These are phyloP conservation scores for Stegodyphus dumicola DNA, from an alignment of 1,140 invertebrate genomes.

Conservation along the genomic window DNA sequence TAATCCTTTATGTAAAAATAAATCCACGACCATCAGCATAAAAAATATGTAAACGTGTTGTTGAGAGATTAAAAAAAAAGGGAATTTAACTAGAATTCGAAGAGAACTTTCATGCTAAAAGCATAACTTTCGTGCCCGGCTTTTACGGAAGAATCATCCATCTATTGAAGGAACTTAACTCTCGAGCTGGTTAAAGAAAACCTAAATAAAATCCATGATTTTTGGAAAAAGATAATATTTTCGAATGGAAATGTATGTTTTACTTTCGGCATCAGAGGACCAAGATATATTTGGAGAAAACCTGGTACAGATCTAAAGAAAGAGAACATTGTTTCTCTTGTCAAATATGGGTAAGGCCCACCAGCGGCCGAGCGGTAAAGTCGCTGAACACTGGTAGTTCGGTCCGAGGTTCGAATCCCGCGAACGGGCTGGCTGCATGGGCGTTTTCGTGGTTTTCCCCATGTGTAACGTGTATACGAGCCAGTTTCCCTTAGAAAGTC, in stretches of 20 bases:
- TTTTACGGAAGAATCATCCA: background rate
- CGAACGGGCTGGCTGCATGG: no score
- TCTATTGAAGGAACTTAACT: background rate
- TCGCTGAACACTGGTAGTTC: no score
- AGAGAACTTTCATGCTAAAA: no score
- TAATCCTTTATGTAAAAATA: background rate
- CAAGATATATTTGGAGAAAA: background rate
- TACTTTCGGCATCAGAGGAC: background rate
- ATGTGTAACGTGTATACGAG: no score
- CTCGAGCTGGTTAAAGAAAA: background rate
- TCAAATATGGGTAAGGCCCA: background rate
- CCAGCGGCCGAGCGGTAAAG: no score
- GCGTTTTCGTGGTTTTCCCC: no score
- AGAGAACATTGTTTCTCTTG: background rate
- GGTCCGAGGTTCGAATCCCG: no score
- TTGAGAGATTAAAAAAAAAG: background rate
- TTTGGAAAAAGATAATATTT: background rate
- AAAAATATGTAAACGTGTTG: background rate
- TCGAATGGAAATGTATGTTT: background rate
- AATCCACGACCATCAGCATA: background rate
- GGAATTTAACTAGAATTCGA: no score
- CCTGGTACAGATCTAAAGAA: background rate
- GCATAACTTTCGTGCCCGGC: background rate
- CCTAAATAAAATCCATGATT: background rate
- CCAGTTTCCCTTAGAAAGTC: no score